Conservation (phyloP, 2,888 invertebrate genomes). For the Chrysomela aeneicollis region DNA sequence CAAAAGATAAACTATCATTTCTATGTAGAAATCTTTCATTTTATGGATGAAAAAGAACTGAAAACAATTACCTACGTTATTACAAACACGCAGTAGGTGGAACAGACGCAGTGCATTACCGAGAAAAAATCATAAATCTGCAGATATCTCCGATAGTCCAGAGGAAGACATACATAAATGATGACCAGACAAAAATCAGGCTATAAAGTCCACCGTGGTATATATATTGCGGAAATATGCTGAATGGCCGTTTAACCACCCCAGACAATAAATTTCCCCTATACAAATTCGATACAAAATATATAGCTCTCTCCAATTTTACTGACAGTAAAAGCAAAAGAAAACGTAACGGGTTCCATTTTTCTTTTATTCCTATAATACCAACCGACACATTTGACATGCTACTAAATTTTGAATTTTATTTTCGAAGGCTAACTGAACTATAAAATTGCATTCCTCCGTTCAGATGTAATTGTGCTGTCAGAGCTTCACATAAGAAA, state of each 20-base stretch:
- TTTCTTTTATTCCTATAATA: conserved; percentile 12
- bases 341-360: conserved; percentile 25
- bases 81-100: background rate
- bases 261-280: conserved; percentile 44
- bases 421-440: background rate
- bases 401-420: conserved; percentile 14
- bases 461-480: background rate
- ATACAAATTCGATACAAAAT: conserved; percentile 42
- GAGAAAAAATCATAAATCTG: conserved; percentile 21
- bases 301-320: conserved; percentile 31
- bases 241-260: conserved; percentile 51
- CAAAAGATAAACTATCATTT: no score
- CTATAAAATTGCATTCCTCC: background rate
- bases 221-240: conserved; percentile 50
- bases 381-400: conserved; percentile 25
- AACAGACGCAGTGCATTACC: background rate
- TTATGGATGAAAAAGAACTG: no score
- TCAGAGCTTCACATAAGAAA: background rate
- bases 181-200: conserved; percentile 51
- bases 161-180: conserved; percentile 50
- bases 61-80: no score
- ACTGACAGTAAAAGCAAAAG: conserved; percentile 32
- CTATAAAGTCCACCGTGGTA: conserved; percentile 36
- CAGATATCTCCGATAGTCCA: conserved; percentile 7
- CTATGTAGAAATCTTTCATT: no score